phyloP scores from a whole-genome alignment of 2,113 vertebrate species.

The Eonycteris spelaea region DNA sequence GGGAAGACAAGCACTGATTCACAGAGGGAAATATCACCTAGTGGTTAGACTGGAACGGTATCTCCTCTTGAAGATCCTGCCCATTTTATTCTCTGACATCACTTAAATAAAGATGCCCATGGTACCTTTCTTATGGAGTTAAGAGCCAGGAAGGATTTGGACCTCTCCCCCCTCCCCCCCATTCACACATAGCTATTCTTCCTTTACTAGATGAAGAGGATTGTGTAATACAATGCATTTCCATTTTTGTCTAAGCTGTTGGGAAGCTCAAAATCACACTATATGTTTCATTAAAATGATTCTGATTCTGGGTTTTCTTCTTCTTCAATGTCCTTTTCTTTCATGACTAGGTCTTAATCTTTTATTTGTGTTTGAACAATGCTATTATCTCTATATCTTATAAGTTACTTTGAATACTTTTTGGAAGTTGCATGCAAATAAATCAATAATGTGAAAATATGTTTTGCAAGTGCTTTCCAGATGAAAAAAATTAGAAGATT shows the following conservation, averaged over 20 bases:
- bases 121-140: not conserved
- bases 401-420: not conserved
- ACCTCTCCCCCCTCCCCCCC: not conserved
- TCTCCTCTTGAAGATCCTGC: constrained; percentile 11
- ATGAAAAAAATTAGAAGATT: not conserved
- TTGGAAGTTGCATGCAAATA: not conserved
- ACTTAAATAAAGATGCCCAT: not conserved
- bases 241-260: not conserved
- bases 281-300: not conserved
- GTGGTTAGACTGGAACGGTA: constrained; percentile 38
- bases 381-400: not conserved
- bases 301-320: not conserved
- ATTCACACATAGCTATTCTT: not conserved
- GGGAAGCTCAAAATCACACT: not conserved
- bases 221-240: not conserved
- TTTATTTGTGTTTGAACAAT: not conserved
- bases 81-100: not conserved
- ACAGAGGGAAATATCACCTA: constrained; percentile 34
- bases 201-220: not conserved
- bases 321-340: not conserved
- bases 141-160: not conserved
- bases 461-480: not conserved
- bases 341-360: not conserved
- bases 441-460: not conserved
- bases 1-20: constrained; percentile 53